Conservation (phyloP, 1,140 invertebrate species). For the Sycobia sp. region DNA sequence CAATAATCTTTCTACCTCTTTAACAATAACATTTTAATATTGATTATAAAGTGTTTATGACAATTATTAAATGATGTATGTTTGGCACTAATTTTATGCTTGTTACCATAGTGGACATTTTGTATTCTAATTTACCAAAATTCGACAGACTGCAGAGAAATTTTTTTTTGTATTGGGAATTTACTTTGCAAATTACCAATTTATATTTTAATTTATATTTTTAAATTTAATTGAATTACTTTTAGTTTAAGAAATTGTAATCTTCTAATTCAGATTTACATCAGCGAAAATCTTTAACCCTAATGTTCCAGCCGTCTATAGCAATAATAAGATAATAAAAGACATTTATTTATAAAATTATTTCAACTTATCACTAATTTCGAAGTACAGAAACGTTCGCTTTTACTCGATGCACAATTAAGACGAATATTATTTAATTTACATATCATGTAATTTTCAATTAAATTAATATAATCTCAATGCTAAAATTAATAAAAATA, state of each 20-base stretch:
- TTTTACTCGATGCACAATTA: no score
- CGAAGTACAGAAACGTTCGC: no score
- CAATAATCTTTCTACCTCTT: slow-evolving; percentile 17
- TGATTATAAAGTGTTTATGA: slow-evolving; percentile 6
- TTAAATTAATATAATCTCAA: no score
- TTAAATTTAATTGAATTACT: not conserved
- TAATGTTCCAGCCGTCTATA: not conserved
- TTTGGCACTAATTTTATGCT: slow-evolving; percentile 28
- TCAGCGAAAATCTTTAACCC: not conserved
- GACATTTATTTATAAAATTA: not conserved
- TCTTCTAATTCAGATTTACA: not conserved
- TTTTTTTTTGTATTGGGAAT: slow-evolving; percentile 8
- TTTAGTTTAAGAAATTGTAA: not conserved
- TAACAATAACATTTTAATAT: slow-evolving; percentile 25
- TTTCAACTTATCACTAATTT: no score
- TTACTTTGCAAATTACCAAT: slow-evolving; percentile 2
- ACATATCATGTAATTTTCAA: no score
- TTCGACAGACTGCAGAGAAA: slow-evolving; percentile 1
- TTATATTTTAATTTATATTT: not conserved
- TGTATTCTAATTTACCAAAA: not conserved
- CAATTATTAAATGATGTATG: not conserved
- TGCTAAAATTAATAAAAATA: no score
- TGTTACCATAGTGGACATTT: slow-evolving; percentile 9
- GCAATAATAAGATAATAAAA: not conserved
- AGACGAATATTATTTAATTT: no score